Evolutionary conservation across 2,888 invertebrate genomes (phyloP).

Genomic region (Melanargia galathea): DNA sequence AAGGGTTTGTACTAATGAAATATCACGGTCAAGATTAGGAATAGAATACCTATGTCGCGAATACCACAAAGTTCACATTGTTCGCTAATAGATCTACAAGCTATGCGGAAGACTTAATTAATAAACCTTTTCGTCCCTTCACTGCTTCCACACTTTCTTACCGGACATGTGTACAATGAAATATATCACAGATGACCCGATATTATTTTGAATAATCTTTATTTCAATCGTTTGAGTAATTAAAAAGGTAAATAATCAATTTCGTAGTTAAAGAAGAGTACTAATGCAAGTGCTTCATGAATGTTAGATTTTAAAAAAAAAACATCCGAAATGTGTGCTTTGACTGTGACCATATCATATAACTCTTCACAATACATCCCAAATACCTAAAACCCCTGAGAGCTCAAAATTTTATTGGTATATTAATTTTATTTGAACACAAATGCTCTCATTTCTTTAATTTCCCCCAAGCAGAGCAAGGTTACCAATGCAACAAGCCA

Average conservation of each 20-base stretch:
- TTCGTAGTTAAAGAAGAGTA: conserved; percentile 8
- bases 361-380: conserved; percentile 81
- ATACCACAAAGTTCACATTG: neutral
- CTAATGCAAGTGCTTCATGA: neutral
- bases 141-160: neutral
- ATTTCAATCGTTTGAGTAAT: neutral
- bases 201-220: conserved; percentile 37
- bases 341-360: conserved; percentile 53
- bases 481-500: conserved; percentile 72
- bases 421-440: conserved; percentile 53
- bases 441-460: conserved; percentile 61
- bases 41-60: neutral
- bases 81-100: conserved; percentile 16
- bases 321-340: conserved; percentile 6
- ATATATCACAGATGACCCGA: conserved; percentile 53
- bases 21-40: conserved; percentile 22
- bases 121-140: neutral
- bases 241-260: neutral
- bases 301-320: conserved; percentile 2
- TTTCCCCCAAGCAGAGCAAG: conserved; percentile 66
- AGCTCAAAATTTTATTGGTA: too few species aligned
- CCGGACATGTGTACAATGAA: conserved; percentile 45
- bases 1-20: conserved; percentile 28
- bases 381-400: conserved; percentile 65
- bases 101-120: conserved; percentile 17